Percentiles rank a stretch among this genome's conserved stretches.
phyloP scores from a whole-genome alignment of 2,888 invertebrate genomes.

The Melanchra persicariae region DNA sequence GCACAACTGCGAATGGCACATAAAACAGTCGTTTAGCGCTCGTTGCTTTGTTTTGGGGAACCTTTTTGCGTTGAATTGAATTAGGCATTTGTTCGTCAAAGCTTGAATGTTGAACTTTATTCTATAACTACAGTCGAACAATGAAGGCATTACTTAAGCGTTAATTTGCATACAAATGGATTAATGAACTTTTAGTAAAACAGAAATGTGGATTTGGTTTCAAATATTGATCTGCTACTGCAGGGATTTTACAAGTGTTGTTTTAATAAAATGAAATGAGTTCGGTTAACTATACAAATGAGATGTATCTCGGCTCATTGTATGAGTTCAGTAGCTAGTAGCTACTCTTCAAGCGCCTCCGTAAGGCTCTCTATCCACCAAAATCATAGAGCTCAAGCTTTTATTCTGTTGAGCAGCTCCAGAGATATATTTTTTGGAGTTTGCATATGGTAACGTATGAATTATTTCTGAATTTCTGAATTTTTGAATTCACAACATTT shows the following conservation, averaged over 20 bases:
- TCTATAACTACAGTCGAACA: constrained; percentile 59
- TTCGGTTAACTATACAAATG: constrained; percentile 30
- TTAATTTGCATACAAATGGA: constrained; percentile 62
- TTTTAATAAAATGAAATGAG: constrained; percentile 17
- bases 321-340: constrained; percentile 73
- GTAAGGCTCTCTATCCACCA: constrained; percentile 52
- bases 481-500: background rate
- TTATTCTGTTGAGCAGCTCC: background rate
- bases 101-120: constrained; percentile 61
- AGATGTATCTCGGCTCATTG: constrained; percentile 52
- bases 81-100: constrained; percentile 66
- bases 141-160: constrained; percentile 59
- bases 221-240: constrained; percentile 47
- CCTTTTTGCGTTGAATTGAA: constrained; percentile 69
- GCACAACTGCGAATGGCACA: constrained; percentile 67
- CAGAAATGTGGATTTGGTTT: constrained; percentile 45
- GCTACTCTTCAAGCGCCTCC: constrained; percentile 66
- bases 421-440: background rate
- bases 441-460: no score
- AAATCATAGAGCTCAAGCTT: constrained; percentile 11
- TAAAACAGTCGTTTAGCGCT: constrained; percentile 72
- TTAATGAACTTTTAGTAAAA: constrained; percentile 60
- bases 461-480: no score
- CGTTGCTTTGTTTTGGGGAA: constrained; percentile 69
- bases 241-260: background rate